These are phyloP conservation scores for Clupea harengus DNA, from an alignment of 2,113 vertebrate genomes.

Conservation along the genomic window DNA sequence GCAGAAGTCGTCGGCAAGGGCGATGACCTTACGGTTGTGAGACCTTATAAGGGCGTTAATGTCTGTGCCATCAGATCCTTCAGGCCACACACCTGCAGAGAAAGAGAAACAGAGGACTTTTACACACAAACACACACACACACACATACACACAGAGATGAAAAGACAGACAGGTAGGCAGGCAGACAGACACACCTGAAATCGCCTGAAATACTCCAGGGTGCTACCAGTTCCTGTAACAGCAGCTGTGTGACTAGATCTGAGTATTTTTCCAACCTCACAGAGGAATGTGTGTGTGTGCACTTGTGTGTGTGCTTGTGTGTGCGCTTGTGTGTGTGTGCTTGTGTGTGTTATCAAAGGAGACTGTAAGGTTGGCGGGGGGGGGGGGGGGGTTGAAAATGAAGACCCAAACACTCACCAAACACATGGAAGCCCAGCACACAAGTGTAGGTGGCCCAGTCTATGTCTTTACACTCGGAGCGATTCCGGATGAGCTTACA, in stretches of 20 bases:
- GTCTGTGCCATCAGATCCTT: slow-evolving; percentile 96
- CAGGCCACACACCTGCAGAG: slow-evolving; percentile 91
- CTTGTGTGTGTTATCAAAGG: neutral
- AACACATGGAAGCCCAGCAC: slow-evolving; percentile 97
- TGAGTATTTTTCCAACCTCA: slow-evolving; percentile 35
- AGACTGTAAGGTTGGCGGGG: too few relatives aligned
- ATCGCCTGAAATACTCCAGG: slow-evolving; percentile 1
- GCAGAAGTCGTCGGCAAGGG: slow-evolving; percentile 96
- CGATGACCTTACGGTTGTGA: slow-evolving; percentile 90
- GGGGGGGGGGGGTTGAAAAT: neutral
- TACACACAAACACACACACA: slow-evolving; percentile 16
- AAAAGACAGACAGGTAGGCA: neutral
- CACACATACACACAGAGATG: neutral
- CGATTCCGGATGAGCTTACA: slow-evolving; percentile 95
- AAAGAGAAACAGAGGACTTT: neutral
- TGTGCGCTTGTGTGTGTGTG: neutral
- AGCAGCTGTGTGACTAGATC: neutral
- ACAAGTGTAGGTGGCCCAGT: slow-evolving; percentile 95
- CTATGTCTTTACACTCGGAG: slow-evolving; percentile 95
- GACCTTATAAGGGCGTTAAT: slow-evolving; percentile 94
- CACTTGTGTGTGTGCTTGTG: neutral
- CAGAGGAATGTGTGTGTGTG: slow-evolving; percentile 8
- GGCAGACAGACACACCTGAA: slow-evolving; percentile 8
- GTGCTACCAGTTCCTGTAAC: neutral
- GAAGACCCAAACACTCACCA: slow-evolving; percentile 71